phyloP scores from a whole-genome alignment of 2,888 invertebrate species.

The Nebria salina region DNA sequence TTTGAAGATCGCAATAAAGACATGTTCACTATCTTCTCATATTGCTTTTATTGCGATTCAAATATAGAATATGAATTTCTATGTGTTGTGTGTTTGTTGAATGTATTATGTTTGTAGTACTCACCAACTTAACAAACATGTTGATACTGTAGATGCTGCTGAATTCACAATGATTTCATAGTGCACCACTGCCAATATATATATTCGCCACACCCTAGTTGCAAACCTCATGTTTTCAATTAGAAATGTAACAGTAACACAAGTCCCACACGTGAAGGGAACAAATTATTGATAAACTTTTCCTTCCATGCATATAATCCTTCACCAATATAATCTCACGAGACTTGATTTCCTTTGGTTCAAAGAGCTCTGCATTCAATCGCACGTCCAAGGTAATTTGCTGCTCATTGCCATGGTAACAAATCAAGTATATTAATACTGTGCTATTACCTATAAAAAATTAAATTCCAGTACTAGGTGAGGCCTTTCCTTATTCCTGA shows the following conservation, averaged over 20 bases:
- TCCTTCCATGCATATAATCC: constrained; percentile 26
- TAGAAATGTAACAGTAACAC: constrained; percentile 60
- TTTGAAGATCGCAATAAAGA: too few relatives aligned
- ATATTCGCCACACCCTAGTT: constrained; percentile 58
- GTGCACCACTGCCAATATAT: constrained; percentile 54
- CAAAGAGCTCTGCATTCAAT: constrained; percentile 57
- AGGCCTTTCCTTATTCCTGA: constrained; percentile 60
- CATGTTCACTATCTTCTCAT: too few relatives aligned
- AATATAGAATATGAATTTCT: not conserved
- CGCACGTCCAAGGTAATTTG: constrained; percentile 57
- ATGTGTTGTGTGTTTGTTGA: not conserved
- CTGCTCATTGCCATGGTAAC: constrained; percentile 62
- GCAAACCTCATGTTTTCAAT: constrained; percentile 54
- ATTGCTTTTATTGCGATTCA: too few relatives aligned
- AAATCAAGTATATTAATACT: constrained; percentile 57
- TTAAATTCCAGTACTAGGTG: constrained; percentile 61
- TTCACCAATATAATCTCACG: constrained; percentile 40
- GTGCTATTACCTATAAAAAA: constrained; percentile 53
- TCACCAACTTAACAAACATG: constrained; percentile 64
- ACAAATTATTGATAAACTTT: constrained; percentile 54
- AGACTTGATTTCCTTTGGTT: constrained; percentile 51
- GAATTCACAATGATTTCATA: constrained; percentile 39
- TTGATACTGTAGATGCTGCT: constrained; percentile 53
- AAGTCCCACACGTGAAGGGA: constrained; percentile 60
- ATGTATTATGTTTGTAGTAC: constrained; percentile 49